Conservation (phyloP, 1,140 invertebrate species). For the Aphaenogaster ashmeadi region DNA sequence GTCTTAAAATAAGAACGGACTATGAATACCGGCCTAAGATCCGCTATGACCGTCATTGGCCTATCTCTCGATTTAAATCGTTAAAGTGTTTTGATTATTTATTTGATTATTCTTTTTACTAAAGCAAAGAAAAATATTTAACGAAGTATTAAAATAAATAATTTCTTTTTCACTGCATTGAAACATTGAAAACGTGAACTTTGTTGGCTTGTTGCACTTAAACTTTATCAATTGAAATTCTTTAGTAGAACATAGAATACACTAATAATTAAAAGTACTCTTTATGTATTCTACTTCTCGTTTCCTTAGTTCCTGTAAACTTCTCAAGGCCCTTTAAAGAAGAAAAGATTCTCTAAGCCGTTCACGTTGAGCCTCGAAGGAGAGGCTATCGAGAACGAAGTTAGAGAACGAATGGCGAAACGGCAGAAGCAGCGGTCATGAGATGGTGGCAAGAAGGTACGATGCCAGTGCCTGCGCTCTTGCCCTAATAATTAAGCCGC, state of each 20-base stretch:
- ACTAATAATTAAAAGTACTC: conserved; percentile 28
- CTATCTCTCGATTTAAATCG: no score
- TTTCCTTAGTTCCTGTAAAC: conserved; percentile 27
- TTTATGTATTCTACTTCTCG: conserved; percentile 20
- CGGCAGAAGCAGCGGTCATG: conserved; percentile 33
- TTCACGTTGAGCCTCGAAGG: conserved; percentile 18
- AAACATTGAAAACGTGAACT: neutral
- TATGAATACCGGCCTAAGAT: no score
- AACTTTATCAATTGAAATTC: conserved; percentile 27
- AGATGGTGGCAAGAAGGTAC: conserved; percentile 27
- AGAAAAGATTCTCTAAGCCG: conserved; percentile 42
- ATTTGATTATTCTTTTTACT: neutral
- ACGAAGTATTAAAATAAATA: neutral
- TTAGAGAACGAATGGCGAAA: conserved; percentile 36
- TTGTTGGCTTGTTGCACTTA: neutral
- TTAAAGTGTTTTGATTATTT: neutral
- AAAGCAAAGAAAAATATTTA: neutral
- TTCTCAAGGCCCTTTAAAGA: conserved; percentile 29
- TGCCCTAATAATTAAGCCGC: conserved; percentile 85
- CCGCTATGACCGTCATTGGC: no score
- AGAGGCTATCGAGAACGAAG: conserved; percentile 30
- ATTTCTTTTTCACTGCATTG: neutral
- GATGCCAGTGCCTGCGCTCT: conserved; percentile 60
- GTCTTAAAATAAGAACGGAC: no score
- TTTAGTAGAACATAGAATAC: neutral